A percentile compares a stretch with the other conserved stretches of the same genome.
phyloP scores from a whole-genome alignment of 2,797 vertebrate species.

The Decapterus maruadsi region DNA sequence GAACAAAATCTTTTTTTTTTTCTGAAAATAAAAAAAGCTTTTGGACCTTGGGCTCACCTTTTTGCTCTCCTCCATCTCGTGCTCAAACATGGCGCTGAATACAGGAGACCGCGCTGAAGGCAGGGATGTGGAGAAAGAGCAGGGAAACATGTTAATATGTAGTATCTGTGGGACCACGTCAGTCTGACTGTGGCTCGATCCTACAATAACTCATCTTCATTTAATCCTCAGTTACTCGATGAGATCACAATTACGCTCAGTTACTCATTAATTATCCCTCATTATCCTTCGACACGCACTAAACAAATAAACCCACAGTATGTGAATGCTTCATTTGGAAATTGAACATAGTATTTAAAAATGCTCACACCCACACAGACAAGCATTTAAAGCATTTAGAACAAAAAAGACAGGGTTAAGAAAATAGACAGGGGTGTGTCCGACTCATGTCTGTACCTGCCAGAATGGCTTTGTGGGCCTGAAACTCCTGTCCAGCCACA shows the following conservation, averaged over 20 bases:
- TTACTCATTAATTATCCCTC: too few species aligned
- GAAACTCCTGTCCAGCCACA: slow-evolving; percentile 97
- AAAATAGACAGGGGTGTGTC: neutral
- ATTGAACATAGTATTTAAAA: neutral
- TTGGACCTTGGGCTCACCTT: slow-evolving; percentile 86
- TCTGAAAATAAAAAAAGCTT: slow-evolving; percentile 9
- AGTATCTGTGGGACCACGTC: neutral
- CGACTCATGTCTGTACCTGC: slow-evolving; percentile 87
- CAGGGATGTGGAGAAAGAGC: slow-evolving; percentile 33
- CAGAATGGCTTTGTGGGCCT: slow-evolving; percentile 98
- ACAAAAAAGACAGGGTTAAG: neutral
- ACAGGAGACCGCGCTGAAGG: slow-evolving; percentile 93
- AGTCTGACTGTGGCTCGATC: too few species aligned
- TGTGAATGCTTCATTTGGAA: too few species aligned
- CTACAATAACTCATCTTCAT: too few species aligned
- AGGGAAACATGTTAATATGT: neutral
- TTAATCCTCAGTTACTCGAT: neutral
- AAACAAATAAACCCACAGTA: too few species aligned
- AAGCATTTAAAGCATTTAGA: neutral
- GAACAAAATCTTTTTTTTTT: slow-evolving; percentile 59
- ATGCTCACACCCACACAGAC: neutral
- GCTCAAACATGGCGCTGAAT: slow-evolving; percentile 99
- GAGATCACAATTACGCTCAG: too few species aligned
- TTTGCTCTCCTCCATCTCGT: slow-evolving; percentile 99
- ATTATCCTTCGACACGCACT: too few species aligned